These are phyloP conservation scores for Copsychus sechellarum DNA, from an alignment of 2,113 vertebrate species.

Conservation along the genomic window DNA sequence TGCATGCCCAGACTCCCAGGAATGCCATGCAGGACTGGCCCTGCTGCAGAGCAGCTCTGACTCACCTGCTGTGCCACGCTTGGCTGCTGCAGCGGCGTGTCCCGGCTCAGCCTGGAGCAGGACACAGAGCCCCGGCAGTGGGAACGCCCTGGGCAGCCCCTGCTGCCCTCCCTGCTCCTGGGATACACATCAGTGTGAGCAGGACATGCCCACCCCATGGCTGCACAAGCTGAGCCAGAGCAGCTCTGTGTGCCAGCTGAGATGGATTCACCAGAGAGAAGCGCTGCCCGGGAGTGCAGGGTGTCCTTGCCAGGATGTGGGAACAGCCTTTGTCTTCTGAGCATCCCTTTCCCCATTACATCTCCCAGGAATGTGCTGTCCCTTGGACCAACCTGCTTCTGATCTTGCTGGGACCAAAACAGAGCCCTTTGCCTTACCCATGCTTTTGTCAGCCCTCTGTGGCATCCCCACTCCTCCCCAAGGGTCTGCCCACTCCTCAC, in stretches of 20 bases:
- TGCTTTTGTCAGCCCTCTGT: background rate
- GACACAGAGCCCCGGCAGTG: accelerated
- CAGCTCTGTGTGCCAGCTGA: accelerated
- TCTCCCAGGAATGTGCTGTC: background rate
- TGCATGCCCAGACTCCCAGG: background rate
- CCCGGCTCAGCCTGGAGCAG: background rate
- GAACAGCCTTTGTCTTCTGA: background rate
- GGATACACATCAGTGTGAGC: accelerated
- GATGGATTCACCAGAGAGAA: background rate
- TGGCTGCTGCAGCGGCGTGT: accelerated
- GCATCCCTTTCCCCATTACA: background rate
- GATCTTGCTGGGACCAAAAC: background rate
- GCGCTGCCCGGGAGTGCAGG: accelerated
- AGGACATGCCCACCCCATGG: accelerated
- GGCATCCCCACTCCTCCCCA: background rate
- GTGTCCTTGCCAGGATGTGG: background rate
- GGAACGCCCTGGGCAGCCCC: background rate
- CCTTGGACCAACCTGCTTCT: background rate
- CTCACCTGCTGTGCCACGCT: background rate
- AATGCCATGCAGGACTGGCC: background rate
- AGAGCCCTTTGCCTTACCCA: background rate
- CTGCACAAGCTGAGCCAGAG: background rate
- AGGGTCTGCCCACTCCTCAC: background rate
- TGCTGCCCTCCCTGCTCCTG: background rate
- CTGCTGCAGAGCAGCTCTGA: background rate